Evolutionary conservation across 2,113 vertebrate genomes (phyloP).

Genomic region (Miniopterus natalensis): DNA sequence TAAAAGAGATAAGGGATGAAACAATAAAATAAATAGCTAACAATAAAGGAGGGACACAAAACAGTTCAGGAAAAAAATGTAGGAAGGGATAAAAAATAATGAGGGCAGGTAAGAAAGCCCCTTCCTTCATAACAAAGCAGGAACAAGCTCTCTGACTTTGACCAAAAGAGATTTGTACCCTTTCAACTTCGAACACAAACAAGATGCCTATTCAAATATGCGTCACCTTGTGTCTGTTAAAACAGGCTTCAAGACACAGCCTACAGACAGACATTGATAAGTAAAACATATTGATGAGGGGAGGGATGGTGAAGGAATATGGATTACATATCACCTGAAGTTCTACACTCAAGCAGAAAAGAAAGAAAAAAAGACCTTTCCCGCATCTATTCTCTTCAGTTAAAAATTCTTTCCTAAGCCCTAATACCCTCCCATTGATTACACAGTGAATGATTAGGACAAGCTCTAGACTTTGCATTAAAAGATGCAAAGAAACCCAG

Average conservation of each 20-base stretch:
- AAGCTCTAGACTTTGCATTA: neutral
- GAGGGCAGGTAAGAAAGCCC: neutral
- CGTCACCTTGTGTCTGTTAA: neutral
- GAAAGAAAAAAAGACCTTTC: neutral
- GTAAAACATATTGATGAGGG: constrained; percentile 9
- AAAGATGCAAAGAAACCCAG: neutral
- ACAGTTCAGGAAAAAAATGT: neutral
- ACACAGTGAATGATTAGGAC: neutral
- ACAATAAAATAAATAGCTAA: neutral
- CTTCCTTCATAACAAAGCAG: neutral
- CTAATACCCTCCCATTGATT: neutral
- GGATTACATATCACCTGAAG: neutral
- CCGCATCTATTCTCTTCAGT: neutral
- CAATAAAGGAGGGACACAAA: neutral
- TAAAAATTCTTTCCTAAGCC: constrained; percentile 25
- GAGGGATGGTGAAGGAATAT: neutral
- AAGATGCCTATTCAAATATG: neutral
- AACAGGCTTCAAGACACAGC: neutral
- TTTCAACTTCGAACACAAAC: neutral
- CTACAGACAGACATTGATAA: neutral
- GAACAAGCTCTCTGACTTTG: neutral
- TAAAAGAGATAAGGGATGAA: neutral
- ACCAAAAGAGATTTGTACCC: neutral
- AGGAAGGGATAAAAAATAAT: neutral
- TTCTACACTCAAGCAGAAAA: neutral